Base-by-base conservation (phyloP, 1,140 invertebrate species). In the Drosophila santomea region DNA sequence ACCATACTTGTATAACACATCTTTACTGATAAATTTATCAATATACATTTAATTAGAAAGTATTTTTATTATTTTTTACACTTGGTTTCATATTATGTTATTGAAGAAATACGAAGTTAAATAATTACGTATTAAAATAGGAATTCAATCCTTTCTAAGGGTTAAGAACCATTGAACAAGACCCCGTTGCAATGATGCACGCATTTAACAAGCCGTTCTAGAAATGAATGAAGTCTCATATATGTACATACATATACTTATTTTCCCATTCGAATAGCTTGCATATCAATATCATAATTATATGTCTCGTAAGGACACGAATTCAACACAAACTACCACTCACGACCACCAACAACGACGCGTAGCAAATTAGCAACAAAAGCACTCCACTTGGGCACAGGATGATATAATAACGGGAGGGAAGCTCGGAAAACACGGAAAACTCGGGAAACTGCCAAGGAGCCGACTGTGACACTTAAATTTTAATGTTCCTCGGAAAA, bases 351-450 rank as follows among this genome's bases (percentile, higher is more conserved):
- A 32, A 43, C 23, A 52, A 52, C 48, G 41, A 20, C 25, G 11
- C 45, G 20, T 14, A 20, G 64, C 32, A 51, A 50, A 51, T 36
- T 25, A 64, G 51, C 64, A 68, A 51, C 25, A 43, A 67, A 67
- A 35, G 20, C 63, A 56, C 39, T 45, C 17, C 63, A 71, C 63
- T 48, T 69, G 39, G 39, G 25, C 51, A 45, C 43, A 48, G 36
- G 43, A 48, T 71, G 67, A 57, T 69, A 71, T 71, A 71, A 71
- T 71, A 71, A 36, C 28, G 25, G 10, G 32, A 48, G 25, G 57
- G 57, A 59, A 39, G 44, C 57, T 48, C 57, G 12, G 47, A 14
- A 38, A 14, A 4, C 36, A 12, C 57, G 12, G 47, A 14, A 39
- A 39, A 39, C 38, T 39, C 57, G 12, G 47, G 38, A 52, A 52